Base-by-base conservation (phyloP, 2,113 vertebrate genomes). In the Percina caprodes region DNA sequence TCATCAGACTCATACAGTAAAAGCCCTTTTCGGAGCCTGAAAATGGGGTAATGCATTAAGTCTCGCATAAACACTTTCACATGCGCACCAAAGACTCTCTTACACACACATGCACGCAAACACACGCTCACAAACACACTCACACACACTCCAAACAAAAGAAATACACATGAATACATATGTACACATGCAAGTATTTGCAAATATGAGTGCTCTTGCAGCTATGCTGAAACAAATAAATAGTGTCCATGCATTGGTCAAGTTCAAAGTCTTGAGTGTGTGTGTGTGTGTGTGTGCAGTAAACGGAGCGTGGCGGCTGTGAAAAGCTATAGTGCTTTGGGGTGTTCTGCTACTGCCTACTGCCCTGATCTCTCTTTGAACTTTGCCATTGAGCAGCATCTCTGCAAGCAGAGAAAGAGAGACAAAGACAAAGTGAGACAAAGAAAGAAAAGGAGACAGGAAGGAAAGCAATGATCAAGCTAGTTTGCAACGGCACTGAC, bases 301-400 rank as follows among this genome's bases (percentile, higher is more conserved):
- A 79, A 83, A 79, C 54, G 62, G 56, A 71, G 83, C 13, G 13
- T 69, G 52, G 67, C 73, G 70, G 79, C 70, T 76, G 59, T 69
- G 74, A 61, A 84, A 46, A 77, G 70, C 80, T 74, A 10, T 8
- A 61, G 59, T 62, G 86, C 85, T 79, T 42, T 14, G 65, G 74
- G 72, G 60, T 79, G 48, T 79, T 87, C 67, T 74, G 78, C 81
- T 82, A 1, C 74, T 55, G 49, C 84, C 87, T 18, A 83, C 86
- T 42, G 54, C 73, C 82, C 67, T 73, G 56, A 63, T 80, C 82
- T 79, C 24, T 10, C 63, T 83, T 74, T 85, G 79, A 90, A 91
- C 86, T 87, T 54, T 87, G 62, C 76, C 83, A 79, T 85, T 15
- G 39, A 67, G 79, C 45, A 69, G 58, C 81, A 61, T 82, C 77